Evolutionary conservation across 2,888 invertebrate genomes (phyloP).

Genomic region (Allacma fusca): DNA sequence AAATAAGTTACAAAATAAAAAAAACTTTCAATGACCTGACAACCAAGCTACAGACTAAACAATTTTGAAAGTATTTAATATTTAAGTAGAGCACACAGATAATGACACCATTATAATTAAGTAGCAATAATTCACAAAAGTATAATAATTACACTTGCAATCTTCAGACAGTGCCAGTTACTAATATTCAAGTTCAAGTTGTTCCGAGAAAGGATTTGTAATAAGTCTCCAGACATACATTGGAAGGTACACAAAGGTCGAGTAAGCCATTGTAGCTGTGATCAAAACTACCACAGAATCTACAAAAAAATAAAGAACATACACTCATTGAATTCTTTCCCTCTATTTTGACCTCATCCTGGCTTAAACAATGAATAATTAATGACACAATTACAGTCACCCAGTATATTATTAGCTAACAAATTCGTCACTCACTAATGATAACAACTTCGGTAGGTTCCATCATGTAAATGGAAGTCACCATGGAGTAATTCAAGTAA

Average conservation of each 20-base stretch:
- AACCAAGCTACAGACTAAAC: too few species aligned
- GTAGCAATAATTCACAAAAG: too few species aligned
- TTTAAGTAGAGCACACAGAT: too few species aligned
- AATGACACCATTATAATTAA: too few species aligned
- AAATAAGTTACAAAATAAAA: too few species aligned
- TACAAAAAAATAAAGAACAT: constrained; percentile 53
- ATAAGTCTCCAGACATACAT: constrained; percentile 66
- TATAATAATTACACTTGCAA: too few species aligned
- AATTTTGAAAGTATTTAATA: too few species aligned
- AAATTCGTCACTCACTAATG: constrained; percentile 63
- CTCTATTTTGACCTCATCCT: too few species aligned
- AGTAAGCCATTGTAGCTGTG: constrained; percentile 68
- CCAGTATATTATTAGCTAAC: too few species aligned
- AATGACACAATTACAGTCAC: too few species aligned
- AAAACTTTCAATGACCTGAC: too few species aligned
- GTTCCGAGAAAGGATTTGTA: constrained; percentile 25
- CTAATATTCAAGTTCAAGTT: constrained; percentile 8
- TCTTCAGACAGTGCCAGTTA: neutral
- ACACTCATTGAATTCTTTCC: neutral
- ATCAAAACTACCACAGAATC: constrained; percentile 68
- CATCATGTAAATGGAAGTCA: constrained; percentile 67
- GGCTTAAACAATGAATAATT: too few species aligned
- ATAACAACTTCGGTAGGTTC: constrained; percentile 67
- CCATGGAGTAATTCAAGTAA: constrained; percentile 65
- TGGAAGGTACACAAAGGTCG: constrained; percentile 70